Evolutionary conservation across 2,113 vertebrate species (phyloP).

Genomic region (Phrynocephalus versicolor): DNA sequence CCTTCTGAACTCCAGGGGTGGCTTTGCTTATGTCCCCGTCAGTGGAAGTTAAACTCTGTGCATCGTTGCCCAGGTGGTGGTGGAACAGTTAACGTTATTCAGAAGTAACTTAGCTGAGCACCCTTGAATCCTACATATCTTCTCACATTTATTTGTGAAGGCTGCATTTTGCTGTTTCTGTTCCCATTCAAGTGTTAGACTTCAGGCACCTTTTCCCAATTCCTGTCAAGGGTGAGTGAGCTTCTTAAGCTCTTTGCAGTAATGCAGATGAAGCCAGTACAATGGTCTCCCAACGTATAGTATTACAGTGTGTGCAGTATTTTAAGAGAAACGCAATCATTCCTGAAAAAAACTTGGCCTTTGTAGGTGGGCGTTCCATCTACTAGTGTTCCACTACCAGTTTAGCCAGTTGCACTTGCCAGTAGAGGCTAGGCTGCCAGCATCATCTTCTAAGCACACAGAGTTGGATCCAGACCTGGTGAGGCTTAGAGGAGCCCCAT

Average conservation of each 20-base stretch:
- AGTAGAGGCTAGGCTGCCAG: background rate
- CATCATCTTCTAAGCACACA: background rate
- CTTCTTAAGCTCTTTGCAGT: background rate
- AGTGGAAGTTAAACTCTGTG: slow-evolving; percentile 1
- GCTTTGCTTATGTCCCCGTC: background rate
- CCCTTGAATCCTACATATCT: no score
- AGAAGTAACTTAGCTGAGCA: no score
- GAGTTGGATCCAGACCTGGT: no score
- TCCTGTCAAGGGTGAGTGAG: background rate
- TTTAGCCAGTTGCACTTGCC: background rate
- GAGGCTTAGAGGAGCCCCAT: no score
- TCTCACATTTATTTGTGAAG: background rate
- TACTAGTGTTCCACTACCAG: no score
- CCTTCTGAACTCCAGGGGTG: background rate
- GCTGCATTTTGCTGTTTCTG: background rate
- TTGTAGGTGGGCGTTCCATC: background rate
- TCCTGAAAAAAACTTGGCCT: background rate
- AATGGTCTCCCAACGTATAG: background rate
- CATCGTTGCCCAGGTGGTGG: no score
- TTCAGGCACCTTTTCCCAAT: no score
- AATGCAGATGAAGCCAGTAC: background rate
- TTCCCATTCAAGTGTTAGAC: background rate
- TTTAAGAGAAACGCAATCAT: background rate
- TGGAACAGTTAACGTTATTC: no score
- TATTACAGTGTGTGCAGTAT: background rate